Base-by-base conservation (phyloP, 2,113 vertebrate species). In the Mus pahari region DNA sequence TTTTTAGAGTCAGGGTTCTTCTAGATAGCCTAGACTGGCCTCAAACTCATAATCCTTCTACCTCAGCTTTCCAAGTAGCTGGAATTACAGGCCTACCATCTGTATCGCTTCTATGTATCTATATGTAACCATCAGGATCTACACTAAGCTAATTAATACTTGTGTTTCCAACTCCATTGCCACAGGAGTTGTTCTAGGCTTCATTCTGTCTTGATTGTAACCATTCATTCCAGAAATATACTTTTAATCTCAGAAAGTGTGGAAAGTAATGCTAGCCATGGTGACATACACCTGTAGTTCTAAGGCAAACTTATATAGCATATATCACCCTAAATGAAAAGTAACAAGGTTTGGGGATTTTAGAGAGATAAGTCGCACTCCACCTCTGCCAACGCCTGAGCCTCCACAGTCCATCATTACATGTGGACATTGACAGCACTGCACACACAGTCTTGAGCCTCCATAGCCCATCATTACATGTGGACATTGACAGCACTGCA, bases 181-280 rank as follows among this genome's bases (percentile, higher is more conserved):
- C 68, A 58, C 60, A 81, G 8, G 28, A 24, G 26, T 91, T n/a
- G 39, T 77, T 64, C 75, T 75, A 70, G 33, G 19, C 58, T 81
- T 74, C 48, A 73, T 70, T 31, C 16, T 89, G 86, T 39, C 78
- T 78, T 84, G 8, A 62, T 60, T 62, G 13, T 39, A 88, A 75
- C 36, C 75, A 64, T 42, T 17, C 66, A 75, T 75, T 79, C 36
- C 45, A 96, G 26, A 91, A 93, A 95, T 66, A 50, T 45, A 88
- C 33, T 73, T 62, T 81, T 89, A 42, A 74, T 26, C 87, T 89
- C 36, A 93, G 36, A 91, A 91, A 93, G 28, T 73, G 70, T 31
- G 11, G 62, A 42, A 86, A 83, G 14, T 39, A 91, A 75, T 66
- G 4, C 62, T 33, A 33, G 42, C 17, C 31, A 6, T 22, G 60